Evolutionary conservation across 2,888 invertebrate genomes (phyloP), one percentile per base, ranked within the genome.

Genomic region (Drosophila lutescens): DNA sequence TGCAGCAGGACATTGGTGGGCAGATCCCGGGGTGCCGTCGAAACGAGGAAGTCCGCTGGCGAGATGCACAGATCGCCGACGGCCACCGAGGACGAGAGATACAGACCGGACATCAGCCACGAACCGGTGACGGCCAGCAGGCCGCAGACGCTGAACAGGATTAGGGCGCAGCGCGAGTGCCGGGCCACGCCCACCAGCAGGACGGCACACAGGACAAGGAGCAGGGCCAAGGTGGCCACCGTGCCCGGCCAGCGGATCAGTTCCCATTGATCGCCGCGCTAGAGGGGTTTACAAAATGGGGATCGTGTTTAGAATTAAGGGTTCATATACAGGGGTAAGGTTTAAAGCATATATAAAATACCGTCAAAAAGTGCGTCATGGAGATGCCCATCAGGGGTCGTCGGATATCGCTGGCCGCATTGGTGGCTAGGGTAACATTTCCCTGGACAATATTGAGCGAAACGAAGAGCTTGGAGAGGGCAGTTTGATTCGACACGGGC

Each of bases 181-280:
- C 96, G 93, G 17, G 97, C 97, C 74, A 98, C 97, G 74, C 98
- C 98, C 81, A 98, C 96, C 71, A 98, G 94, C 86, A 98, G 94
- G 73, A 98, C 95, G 70, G 98, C 96, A 93, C 98, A 97, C 54
- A 98, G 95, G 23, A 97, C 95, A 74, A 98, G 95, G 80, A 98
- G 94, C 86, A 96, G 94, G 90, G 97, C 97, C 92, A 97, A 94
- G 67, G 97, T 94, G 67, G 96, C 96, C 95, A 98, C 97, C 68
- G 98, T 98, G 78, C 96, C 95, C 44, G 97, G 97, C 98, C 98
- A 98, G 89, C 97, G 94, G 77, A 94, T 94, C 78, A 95, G 94
- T 92, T 96, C 96, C 93, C 95, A 94, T 91, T 94, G 94, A 92
- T 96, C 96, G 46, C 94, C 94, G 46, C 94, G 93, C 96, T 95